Evolutionary conservation across 2,888 invertebrate genomes (phyloP).

Genomic region (Lasioglossum oenotherae): DNA sequence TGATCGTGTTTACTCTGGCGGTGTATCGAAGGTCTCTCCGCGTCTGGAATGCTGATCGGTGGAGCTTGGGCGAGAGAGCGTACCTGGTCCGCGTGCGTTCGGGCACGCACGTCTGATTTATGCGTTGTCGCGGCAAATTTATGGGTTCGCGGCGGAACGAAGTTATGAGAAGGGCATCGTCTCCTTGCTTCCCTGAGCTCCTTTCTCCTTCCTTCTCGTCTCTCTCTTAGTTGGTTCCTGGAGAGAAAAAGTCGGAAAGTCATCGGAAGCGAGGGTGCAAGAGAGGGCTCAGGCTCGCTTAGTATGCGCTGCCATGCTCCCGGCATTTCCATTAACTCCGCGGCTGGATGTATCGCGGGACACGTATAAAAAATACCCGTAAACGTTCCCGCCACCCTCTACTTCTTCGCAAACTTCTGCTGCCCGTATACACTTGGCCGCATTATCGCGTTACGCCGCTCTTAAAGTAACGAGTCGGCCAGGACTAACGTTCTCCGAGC

Average conservation of each 20-base stretch:
- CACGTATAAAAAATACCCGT: constrained; percentile 44
- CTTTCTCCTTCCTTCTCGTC: not conserved
- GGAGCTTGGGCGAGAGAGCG: constrained; percentile 24
- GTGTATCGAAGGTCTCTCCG: constrained; percentile 59
- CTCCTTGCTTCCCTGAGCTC: not conserved
- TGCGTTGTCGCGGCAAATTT: constrained; percentile 69
- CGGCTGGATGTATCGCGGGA: constrained; percentile 47
- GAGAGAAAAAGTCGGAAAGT: constrained; percentile 63
- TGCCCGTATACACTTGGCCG: not conserved
- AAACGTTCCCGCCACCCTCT: constrained; percentile 14
- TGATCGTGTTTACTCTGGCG: constrained; percentile 57
- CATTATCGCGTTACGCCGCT: constrained; percentile 32
- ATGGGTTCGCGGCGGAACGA: constrained; percentile 63
- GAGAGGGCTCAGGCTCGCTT: constrained; percentile 41
- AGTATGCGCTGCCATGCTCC: constrained; percentile 57
- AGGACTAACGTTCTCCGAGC: constrained; percentile 13
- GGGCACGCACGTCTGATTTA: constrained; percentile 71
- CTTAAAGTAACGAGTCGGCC: constrained; percentile 30
- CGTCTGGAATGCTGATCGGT: constrained; percentile 67
- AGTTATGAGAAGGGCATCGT: constrained; percentile 61
- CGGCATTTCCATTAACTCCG: constrained; percentile 60
- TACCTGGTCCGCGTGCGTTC: constrained; percentile 47
- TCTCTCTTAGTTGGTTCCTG: not conserved
- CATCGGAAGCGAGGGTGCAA: constrained; percentile 30
- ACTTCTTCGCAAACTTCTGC: not conserved